A percentile compares a stretch with the other conserved stretches of the same genome.
Conservation (phyloP, 2,113 vertebrate species). For the Urocitellus parryii region DNA sequence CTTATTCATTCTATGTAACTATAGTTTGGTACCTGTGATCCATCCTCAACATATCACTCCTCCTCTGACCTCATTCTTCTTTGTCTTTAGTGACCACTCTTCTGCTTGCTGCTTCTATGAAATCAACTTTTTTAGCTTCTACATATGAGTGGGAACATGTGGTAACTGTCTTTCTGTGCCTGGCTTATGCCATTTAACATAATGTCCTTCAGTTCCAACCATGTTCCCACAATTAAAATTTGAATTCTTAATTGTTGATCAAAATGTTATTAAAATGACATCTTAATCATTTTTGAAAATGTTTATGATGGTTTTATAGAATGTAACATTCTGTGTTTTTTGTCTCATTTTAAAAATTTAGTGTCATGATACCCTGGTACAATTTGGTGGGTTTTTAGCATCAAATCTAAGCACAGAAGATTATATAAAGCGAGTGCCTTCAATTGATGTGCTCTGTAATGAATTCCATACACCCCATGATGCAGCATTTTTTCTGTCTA, state of each 20-base stretch:
- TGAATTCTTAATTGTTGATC: conserved; percentile 23
- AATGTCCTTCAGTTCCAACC: not conserved
- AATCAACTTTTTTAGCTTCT: not conserved
- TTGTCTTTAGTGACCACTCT: not conserved
- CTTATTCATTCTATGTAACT: not conserved
- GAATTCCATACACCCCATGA: conserved; percentile 98
- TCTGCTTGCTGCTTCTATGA: not conserved
- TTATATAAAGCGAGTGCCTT: conserved; percentile 98
- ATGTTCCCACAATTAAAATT: not conserved
- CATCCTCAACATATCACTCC: not conserved
- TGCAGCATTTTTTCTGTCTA: conserved; percentile 97
- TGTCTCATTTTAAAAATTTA: conserved; percentile 82
- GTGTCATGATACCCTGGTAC: conserved; percentile 99
- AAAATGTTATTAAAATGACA: conserved; percentile 35
- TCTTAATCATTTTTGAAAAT: conserved; percentile 59
- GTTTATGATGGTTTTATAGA: conserved; percentile 49
- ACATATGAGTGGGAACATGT: not conserved
- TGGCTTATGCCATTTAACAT: not conserved
- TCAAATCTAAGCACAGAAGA: conserved; percentile 99
- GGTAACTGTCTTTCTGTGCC: not conserved
- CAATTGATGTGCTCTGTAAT: conserved; percentile 97
- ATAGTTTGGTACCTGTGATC: not conserved
- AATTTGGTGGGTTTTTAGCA: conserved; percentile 98
- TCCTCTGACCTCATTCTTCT: too few relatives aligned
- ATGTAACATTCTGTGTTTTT: conserved; percentile 58